Evolutionary conservation across 1,140 invertebrate species (phyloP).

Genomic region (Magallana ariakensis): DNA sequence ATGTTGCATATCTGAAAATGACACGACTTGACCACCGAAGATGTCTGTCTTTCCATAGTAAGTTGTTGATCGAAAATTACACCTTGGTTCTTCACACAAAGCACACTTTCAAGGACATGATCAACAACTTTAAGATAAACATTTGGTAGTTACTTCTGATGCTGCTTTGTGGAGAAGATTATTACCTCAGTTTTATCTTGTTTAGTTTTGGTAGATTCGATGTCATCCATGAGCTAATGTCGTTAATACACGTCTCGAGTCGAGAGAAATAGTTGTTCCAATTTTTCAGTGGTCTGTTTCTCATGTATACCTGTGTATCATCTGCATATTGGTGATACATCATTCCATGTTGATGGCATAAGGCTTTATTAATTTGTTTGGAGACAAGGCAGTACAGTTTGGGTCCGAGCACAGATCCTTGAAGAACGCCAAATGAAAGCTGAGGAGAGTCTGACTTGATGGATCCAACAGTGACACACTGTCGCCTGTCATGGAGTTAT

Average conservation of each 20-base stretch:
- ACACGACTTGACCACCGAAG: no score
- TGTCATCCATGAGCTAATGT: not conserved
- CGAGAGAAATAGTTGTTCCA: not conserved
- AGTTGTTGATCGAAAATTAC: not conserved
- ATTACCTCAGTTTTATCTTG: no score
- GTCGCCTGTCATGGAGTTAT: not conserved
- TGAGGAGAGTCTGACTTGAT: no score
- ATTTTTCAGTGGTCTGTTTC: not conserved
- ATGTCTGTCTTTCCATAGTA: not conserved
- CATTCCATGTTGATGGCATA: no score
- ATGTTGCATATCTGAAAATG: no score
- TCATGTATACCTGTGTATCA: not conserved
- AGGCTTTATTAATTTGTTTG: no score
- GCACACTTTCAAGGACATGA: not conserved
- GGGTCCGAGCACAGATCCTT: not conserved
- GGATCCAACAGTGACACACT: not conserved
- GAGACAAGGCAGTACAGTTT: no score
- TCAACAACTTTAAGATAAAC: not conserved
- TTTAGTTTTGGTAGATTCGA: no score
- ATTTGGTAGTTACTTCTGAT: no score
- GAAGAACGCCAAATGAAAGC: not conserved
- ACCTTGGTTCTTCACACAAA: not conserved
- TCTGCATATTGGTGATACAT: not conserved
- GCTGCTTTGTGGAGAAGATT: no score
- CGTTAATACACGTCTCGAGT: not conserved